These are phyloP conservation scores for Beris morrisii DNA, from an alignment of 2,888 invertebrate species.

Conservation along the genomic window DNA sequence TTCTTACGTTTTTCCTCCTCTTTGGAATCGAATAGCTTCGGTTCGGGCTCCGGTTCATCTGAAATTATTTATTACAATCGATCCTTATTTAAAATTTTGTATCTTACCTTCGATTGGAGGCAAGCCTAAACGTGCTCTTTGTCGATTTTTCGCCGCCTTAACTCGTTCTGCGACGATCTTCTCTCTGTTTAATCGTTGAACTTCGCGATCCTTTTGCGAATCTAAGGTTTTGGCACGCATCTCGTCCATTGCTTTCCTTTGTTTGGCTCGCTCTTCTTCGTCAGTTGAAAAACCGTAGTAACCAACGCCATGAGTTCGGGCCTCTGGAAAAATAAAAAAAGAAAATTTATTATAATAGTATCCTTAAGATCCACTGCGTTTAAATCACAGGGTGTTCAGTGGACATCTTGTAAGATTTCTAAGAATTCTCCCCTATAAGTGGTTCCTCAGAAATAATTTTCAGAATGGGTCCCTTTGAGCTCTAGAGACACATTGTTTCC, in stretches of 20 bases:
- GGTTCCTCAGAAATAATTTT: no score
- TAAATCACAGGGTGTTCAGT: no score
- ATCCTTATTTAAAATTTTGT: neutral
- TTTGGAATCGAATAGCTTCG: slow-evolving; percentile 40
- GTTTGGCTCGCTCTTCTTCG: slow-evolving; percentile 73
- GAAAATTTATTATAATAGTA: neutral
- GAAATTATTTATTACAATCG: neutral
- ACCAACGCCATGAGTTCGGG: slow-evolving; percentile 88
- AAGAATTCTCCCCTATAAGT: no score
- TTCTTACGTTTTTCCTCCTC: slow-evolving; percentile 49
- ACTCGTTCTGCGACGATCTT: slow-evolving; percentile 70
- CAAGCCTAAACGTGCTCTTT: slow-evolving; percentile 71
- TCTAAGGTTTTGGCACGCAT: slow-evolving; percentile 70
- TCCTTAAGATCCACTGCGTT: no score
- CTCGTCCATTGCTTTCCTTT: slow-evolving; percentile 76
- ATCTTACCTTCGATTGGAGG: slow-evolving; percentile 64
- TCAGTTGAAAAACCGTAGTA: slow-evolving; percentile 90
- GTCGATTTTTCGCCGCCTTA: slow-evolving; percentile 72
- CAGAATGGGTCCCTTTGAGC: no score
- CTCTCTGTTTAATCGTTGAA: slow-evolving; percentile 64
- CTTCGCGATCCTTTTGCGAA: slow-evolving; percentile 67
- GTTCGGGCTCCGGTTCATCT: slow-evolving; percentile 35
- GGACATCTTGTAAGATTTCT: no score
- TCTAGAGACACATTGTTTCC: no score
- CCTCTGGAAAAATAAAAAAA: slow-evolving; percentile 64